phyloP scores from a whole-genome alignment of 2,797 vertebrate genomes.

The Thaleichthys pacificus region DNA sequence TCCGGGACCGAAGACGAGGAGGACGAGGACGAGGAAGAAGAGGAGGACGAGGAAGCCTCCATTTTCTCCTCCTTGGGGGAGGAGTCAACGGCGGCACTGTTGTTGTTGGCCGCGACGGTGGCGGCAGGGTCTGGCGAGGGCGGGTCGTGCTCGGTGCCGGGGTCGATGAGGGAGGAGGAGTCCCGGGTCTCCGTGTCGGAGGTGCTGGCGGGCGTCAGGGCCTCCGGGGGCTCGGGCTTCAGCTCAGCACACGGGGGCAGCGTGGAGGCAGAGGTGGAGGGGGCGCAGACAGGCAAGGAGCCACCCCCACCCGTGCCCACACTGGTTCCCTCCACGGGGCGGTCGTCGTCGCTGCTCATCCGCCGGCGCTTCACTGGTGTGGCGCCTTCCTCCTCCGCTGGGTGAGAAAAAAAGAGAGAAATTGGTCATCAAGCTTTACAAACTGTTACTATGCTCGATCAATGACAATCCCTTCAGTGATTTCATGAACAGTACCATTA shows the following conservation, averaged over 20 bases:
- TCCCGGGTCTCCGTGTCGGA: constrained; percentile 96
- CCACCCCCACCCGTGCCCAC: constrained; percentile 51
- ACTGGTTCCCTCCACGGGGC: constrained; percentile 70
- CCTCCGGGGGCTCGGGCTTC: constrained; percentile 85
- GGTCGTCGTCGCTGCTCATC: constrained; percentile 89
- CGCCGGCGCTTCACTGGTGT: constrained; percentile 92
- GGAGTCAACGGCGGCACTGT: constrained; percentile 63
- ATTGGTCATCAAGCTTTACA: background rate
- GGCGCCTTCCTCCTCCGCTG: constrained; percentile 89
- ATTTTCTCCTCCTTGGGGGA: constrained; percentile 88
- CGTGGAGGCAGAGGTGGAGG: constrained; percentile 52
- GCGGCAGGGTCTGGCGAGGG: constrained; percentile 84
- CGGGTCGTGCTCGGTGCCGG: constrained; percentile 94
- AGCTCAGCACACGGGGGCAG: constrained; percentile 68
- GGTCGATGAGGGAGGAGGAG: constrained; percentile 96
- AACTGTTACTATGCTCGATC: background rate
- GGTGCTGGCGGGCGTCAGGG: constrained; percentile 88
- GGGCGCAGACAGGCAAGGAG: constrained; percentile 42
- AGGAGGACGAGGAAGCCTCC: constrained; percentile 82
- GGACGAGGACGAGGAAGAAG: constrained; percentile 68
- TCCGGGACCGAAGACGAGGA: constrained; percentile 73
- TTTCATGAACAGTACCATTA: too few relatives aligned
- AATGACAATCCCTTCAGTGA: too few relatives aligned
- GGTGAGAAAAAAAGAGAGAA: constrained; percentile 14
- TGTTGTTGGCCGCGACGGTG: constrained; percentile 40